Evolutionary conservation across 2,113 vertebrate species (phyloP).

Genomic region (Trichechus manatus): DNA sequence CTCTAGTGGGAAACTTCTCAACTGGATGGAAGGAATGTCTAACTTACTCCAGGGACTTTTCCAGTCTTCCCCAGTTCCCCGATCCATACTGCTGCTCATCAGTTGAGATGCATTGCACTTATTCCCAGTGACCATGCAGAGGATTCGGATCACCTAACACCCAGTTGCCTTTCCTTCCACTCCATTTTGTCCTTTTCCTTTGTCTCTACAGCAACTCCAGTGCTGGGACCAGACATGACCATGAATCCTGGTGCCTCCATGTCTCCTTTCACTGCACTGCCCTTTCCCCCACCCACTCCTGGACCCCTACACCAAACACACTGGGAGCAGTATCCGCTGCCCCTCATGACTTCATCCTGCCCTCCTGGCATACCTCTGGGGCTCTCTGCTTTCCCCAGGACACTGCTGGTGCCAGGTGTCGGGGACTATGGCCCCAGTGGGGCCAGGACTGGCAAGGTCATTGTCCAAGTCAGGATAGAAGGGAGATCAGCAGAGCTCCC

Average conservation of each 20-base stretch:
- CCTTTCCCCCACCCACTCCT: background rate
- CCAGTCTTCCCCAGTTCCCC: too few relatives aligned
- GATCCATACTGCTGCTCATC: background rate
- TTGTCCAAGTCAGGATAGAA: background rate
- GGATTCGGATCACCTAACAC: background rate
- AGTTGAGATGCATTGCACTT: accelerated
- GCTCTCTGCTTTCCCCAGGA: background rate
- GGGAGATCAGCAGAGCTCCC: background rate
- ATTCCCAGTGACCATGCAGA: background rate
- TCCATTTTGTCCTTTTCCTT: background rate
- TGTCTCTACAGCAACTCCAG: slow-evolving; percentile 41
- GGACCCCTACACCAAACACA: background rate
- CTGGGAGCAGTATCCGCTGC: background rate
- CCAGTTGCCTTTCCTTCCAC: background rate
- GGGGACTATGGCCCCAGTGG: background rate
- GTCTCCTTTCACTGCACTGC: background rate
- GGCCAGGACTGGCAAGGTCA: background rate
- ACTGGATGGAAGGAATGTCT: background rate
- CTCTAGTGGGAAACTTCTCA: background rate
- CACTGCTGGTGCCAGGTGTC: background rate
- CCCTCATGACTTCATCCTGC: background rate
- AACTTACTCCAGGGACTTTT: background rate
- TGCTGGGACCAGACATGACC: background rate
- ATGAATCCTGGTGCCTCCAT: background rate
- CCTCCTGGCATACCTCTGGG: background rate